phyloP scores from a whole-genome alignment of 92 coral and sea anemone species.

The Plumapathes pennacea region DNA sequence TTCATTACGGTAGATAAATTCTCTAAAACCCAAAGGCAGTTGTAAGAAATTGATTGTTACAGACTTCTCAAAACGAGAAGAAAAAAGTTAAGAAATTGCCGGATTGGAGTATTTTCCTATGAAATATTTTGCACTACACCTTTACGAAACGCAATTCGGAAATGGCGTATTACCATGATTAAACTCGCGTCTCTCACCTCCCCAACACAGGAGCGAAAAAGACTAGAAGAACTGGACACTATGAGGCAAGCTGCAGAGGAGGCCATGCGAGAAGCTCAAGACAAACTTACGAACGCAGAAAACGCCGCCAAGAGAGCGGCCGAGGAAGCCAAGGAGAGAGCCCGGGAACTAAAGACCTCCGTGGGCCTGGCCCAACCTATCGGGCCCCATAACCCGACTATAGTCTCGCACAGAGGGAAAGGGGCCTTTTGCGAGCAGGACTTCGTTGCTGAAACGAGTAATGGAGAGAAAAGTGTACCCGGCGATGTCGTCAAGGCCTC shows the following conservation, averaged over 20 bases:
- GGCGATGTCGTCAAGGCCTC: constrained; percentile 4
- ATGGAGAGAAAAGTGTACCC: constrained; percentile 20
- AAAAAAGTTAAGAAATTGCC: no score
- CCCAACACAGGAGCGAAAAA: constrained; percentile 66
- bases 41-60: not conserved
- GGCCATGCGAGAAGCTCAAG: constrained; percentile 91
- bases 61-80: no score
- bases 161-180: no score
- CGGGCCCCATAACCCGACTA: constrained; percentile 72
- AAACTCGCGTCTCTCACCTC: not conserved
- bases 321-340: constrained; percentile 92
- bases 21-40: not conserved
- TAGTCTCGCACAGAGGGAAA: constrained; percentile 78
- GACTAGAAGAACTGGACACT: constrained; percentile 70
- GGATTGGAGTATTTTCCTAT: no score
- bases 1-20: not conserved
- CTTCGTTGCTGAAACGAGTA: constrained; percentile 37
- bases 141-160: no score
- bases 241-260: constrained; percentile 84
- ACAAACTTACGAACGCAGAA: constrained; percentile 77
- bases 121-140: no score
- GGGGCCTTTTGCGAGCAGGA: constrained; percentile 81
- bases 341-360: constrained; percentile 84
- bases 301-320: constrained; percentile 88
- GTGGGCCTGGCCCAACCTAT: constrained; percentile 86